Conservation (phyloP, 2,797 vertebrate species). For the Salmo trutta region DNA sequence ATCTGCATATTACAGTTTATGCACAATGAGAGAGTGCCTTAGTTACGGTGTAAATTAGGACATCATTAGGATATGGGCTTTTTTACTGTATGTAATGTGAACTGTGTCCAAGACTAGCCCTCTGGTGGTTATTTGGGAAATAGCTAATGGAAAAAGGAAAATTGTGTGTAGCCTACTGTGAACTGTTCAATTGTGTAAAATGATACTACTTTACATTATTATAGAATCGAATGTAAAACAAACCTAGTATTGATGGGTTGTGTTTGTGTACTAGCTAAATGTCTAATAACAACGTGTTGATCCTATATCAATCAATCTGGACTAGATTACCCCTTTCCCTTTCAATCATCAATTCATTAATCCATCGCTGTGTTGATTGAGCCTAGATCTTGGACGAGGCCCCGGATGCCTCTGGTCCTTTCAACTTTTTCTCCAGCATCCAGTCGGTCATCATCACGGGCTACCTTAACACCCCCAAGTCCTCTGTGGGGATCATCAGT, state of each 20-base stretch:
- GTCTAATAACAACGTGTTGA: not conserved
- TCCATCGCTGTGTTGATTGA: not conserved
- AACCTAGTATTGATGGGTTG: not conserved
- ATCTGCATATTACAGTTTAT: not conserved
- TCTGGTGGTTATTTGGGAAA: not conserved
- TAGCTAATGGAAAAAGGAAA: not conserved
- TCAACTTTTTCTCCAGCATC: constrained; percentile 68
- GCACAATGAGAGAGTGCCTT: not conserved
- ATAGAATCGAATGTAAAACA: not conserved
- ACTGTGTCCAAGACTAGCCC: not conserved
- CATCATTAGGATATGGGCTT: not conserved
- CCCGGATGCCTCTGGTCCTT: constrained; percentile 65
- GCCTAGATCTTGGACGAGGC: constrained; percentile 75
- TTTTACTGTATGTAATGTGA: not conserved
- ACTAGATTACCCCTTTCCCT: not conserved
- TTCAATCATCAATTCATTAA: not conserved
- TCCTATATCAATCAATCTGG: not conserved
- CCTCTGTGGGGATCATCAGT: constrained; percentile 71
- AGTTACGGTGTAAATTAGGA: not conserved
- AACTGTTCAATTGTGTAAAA: not conserved
- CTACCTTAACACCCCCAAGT: constrained; percentile 70
- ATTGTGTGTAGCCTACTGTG: not conserved
- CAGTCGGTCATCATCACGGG: constrained; percentile 78
- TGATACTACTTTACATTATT: not conserved
- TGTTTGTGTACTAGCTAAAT: not conserved